Percentiles rank a stretch among this genome's conserved stretches.
Evolutionary conservation across 2,113 vertebrate species (phyloP).

Genomic region (Aleadryas rufinucha): DNA sequence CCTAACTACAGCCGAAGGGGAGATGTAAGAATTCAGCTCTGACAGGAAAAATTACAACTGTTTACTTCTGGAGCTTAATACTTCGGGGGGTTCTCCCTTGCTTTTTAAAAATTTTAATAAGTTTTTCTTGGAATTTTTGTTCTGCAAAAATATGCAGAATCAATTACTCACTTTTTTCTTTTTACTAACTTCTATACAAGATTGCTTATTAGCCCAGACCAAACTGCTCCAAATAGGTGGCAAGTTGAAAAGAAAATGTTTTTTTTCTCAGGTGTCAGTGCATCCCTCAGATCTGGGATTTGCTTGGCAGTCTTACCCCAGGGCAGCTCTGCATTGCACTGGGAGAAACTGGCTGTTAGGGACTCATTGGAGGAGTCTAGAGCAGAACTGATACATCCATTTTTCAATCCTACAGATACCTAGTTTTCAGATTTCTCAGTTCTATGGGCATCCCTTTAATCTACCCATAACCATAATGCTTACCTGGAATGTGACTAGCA

Average conservation of each 20-base stretch:
- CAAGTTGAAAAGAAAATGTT: not conserved
- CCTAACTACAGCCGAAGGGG: constrained; percentile 9
- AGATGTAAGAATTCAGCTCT: constrained; percentile 17
- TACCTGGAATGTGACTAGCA: not conserved
- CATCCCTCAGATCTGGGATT: not conserved
- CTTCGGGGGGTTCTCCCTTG: not conserved
- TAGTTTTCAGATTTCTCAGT: not conserved
- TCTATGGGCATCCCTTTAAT: not conserved
- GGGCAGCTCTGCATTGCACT: not conserved
- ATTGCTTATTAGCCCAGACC: not conserved
- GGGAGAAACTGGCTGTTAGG: not conserved
- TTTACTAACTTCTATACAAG: not conserved
- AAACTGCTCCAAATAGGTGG: not conserved
- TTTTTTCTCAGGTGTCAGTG: not conserved
- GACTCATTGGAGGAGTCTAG: not conserved
- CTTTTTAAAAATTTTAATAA: not conserved
- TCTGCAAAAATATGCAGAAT: not conserved
- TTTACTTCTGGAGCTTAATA: constrained; percentile 19
- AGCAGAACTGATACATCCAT: not conserved
- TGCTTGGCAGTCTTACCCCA: not conserved
- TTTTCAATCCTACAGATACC: not conserved
- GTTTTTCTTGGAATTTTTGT: not conserved
- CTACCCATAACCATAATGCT: not conserved
- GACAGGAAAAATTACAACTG: constrained; percentile 41
- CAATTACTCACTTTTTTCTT: not conserved